Percentiles rank a stretch among this genome's conserved stretches.
phyloP scores from a whole-genome alignment of 2,113 vertebrate species.

The Cavia porcellus region DNA sequence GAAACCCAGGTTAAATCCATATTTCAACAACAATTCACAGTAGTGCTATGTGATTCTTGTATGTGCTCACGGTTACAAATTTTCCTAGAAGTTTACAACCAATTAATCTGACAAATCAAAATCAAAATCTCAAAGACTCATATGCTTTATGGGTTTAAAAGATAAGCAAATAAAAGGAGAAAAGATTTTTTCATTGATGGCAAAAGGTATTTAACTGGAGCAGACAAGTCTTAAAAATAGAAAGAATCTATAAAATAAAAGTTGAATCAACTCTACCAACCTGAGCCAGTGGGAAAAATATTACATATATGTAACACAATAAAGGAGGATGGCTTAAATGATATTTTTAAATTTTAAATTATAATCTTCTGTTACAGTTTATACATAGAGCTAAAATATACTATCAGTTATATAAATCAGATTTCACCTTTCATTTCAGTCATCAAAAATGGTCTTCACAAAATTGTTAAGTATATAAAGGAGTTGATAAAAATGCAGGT shows the following conservation, averaged over 20 bases:
- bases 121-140: neutral
- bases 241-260: neutral
- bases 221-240: neutral
- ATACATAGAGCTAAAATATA: neutral
- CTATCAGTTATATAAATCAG: neutral
- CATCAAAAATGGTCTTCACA: neutral
- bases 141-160: neutral
- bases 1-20: neutral
- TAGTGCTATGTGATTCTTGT: neutral
- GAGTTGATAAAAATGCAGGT: neutral
- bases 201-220: neutral
- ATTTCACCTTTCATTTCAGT: neutral
- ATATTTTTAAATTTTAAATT: neutral
- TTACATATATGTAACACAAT: neutral
- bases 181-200: neutral
- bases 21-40: neutral
- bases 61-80: neutral
- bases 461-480: neutral
- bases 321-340: neutral
- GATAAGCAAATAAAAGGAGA: neutral
- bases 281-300: neutral
- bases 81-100: constrained; percentile 16
- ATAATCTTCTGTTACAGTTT: neutral
- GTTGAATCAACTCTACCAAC: neutral
- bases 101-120: neutral